Evolutionary conservation across 2,113 vertebrate species (phyloP).

Genomic region (Poecilia latipinna): DNA sequence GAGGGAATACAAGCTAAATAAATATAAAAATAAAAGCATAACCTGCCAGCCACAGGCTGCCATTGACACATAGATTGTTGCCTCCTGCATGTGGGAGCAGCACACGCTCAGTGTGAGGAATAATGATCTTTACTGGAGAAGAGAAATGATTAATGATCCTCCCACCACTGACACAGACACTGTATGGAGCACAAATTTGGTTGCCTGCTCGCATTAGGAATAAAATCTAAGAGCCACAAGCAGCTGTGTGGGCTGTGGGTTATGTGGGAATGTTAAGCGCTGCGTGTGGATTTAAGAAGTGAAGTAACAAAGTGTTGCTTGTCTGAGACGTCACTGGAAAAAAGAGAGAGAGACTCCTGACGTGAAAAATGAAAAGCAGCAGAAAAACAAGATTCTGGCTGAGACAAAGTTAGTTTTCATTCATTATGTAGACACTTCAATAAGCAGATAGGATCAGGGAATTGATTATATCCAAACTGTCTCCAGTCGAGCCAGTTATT

Average conservation of each 20-base stretch:
- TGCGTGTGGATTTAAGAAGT: slow-evolving; percentile 21
- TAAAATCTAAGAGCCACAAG: slow-evolving; percentile 29
- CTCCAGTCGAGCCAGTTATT: slow-evolving; percentile 5
- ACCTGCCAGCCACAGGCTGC: slow-evolving; percentile 28
- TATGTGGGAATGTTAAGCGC: slow-evolving; percentile 18
- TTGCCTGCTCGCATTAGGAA: slow-evolving; percentile 19
- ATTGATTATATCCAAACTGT: slow-evolving; percentile 21
- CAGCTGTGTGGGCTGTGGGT: slow-evolving; percentile 12
- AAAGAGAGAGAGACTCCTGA: neutral
- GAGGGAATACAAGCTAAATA: slow-evolving; percentile 33
- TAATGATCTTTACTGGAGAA: slow-evolving; percentile 58
- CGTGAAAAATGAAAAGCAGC: slow-evolving; percentile 19
- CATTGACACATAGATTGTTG: slow-evolving; percentile 61
- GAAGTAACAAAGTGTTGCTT: neutral
- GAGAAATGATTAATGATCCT: slow-evolving; percentile 60
- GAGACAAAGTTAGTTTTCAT: neutral
- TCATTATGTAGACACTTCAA: slow-evolving; percentile 21
- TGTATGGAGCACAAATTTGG: neutral
- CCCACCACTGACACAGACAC: slow-evolving; percentile 10
- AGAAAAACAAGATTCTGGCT: slow-evolving; percentile 18
- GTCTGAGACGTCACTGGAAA: slow-evolving; percentile 7
- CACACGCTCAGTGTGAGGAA: slow-evolving; percentile 30
- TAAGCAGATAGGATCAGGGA: neutral
- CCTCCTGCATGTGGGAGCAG: slow-evolving; percentile 34
- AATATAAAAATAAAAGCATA: slow-evolving; percentile 45